Evolutionary conservation across 2,888 invertebrate genomes (phyloP), one percentile per base, ranked within the genome.

Genomic region (Sesamia inferens): DNA sequence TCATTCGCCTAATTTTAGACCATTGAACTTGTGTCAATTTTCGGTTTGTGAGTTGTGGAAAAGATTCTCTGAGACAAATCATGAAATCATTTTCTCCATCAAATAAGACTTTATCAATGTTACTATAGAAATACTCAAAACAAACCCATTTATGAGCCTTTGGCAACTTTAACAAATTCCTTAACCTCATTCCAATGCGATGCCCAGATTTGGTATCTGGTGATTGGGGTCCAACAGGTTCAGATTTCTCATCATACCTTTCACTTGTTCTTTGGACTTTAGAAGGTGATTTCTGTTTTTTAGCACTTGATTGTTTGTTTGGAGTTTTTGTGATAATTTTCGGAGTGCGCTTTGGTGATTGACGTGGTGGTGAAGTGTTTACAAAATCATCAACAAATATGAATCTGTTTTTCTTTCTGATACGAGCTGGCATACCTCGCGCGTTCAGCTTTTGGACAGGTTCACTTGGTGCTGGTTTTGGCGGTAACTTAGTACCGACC

Each of bases 111-210:
- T 98, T 98, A 92, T 99, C 99, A 87, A 99, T 98, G 90, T 99
- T 99, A 86, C 99, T 99, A 94, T 99, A 99, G 95, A 99, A 99
- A 98, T 99, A 99, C 93, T 99, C 99, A 94, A 99, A 99, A 93
- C 99, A 99, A 13, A 99, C 99, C 99, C 99, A 99, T 94, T 99
- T 99, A 92, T 99, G 99, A 7, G 99, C 99, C 96, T 99, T 99
- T 0, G 99, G 99, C 82, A 99, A 95, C 94, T 99, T 99, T 7
- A 99, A 96, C 48, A 99, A 97, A 95, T 99, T 99, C 83, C 99
- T 96, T 76, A 99, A 95, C 82, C 99, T 96, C 95, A 98, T 97
- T 3, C 99, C 99, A 87, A 99, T 98, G 88, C 98, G 97, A 89
- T 99, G 99, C 0, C 99, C 99, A 85, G 98, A 97, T 91, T 98